Percentiles rank a stretch among this genome's conserved stretches.
These are phyloP conservation scores for Macquaria australasica DNA, from an alignment of 2,113 vertebrate species.

Conservation along the genomic window DNA sequence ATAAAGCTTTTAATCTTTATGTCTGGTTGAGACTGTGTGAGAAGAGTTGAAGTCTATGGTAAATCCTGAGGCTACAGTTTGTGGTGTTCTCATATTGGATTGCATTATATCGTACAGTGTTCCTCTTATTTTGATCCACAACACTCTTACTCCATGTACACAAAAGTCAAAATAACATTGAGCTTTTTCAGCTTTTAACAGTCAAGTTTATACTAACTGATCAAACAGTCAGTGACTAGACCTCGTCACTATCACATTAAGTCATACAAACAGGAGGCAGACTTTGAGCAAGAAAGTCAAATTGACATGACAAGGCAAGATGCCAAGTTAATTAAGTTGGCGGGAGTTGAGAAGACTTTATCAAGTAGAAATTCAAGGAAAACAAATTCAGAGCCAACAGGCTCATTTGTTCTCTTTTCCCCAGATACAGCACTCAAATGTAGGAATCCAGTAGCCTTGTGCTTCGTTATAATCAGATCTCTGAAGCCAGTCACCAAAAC, in stretches of 20 bases:
- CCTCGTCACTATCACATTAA: constrained; percentile 8
- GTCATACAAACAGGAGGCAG: not conserved
- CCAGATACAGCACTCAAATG: not conserved
- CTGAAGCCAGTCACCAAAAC: not conserved
- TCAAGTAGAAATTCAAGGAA: constrained; percentile 44
- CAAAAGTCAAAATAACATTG: not conserved
- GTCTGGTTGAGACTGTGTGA: too few species aligned
- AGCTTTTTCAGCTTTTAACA: not conserved
- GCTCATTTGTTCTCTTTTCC: constrained; percentile 8
- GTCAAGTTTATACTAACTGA: not conserved
- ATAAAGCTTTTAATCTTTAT: too few species aligned
- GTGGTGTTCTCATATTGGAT: too few species aligned
- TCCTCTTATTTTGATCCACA: too few species aligned
- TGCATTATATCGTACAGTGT: too few species aligned
- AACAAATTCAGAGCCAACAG: constrained; percentile 26
- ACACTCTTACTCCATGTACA: not conserved
- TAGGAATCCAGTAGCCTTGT: not conserved
- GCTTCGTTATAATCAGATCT: not conserved
- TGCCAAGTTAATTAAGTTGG: constrained; percentile 50
- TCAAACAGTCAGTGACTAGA: constrained; percentile 4
- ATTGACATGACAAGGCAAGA: constrained; percentile 37
- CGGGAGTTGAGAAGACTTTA: constrained; percentile 34
- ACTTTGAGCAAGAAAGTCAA: constrained; percentile 45
- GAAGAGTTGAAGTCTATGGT: too few species aligned
- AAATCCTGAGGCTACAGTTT: too few species aligned